Percentiles rank a stretch among this genome's conserved stretches.
Evolutionary conservation across 2,888 invertebrate species (phyloP).

Genomic region (Plagodis dolabraria): DNA sequence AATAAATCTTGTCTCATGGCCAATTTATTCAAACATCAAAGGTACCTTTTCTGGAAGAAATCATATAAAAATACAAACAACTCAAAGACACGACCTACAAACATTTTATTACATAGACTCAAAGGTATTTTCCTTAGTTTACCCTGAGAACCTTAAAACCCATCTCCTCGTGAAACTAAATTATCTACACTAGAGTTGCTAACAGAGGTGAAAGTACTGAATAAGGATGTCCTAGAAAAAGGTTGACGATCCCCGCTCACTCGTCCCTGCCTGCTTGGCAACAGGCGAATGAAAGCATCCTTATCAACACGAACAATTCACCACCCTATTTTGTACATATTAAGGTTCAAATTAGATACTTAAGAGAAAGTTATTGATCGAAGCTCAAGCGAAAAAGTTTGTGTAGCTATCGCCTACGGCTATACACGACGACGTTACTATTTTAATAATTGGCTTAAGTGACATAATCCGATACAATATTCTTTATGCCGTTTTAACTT

Average conservation of each 20-base stretch:
- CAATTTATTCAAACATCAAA: constrained; percentile 8
- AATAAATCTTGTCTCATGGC: not conserved
- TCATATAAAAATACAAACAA: not conserved
- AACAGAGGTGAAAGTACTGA: constrained; percentile 68
- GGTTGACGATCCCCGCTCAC: constrained; percentile 70
- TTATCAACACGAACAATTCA: constrained; percentile 32
- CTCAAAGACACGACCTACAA: constrained; percentile 6
- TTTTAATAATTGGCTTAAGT: constrained; percentile 67
- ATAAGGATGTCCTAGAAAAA: constrained; percentile 71
- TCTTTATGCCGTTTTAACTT: constrained; percentile 13
- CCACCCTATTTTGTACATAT: not conserved
- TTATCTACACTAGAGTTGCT: constrained; percentile 27
- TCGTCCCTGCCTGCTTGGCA: constrained; percentile 72
- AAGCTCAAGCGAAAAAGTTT: constrained; percentile 78
- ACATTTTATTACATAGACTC: constrained; percentile 10
- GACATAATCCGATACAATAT: constrained; percentile 34
- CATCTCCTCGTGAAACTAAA: constrained; percentile 25
- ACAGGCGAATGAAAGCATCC: constrained; percentile 74
- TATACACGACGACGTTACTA: constrained; percentile 57
- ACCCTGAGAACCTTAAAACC: constrained; percentile 13
- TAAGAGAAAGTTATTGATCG: constrained; percentile 71
- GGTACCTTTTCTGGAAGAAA: constrained; percentile 1
- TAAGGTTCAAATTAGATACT: constrained; percentile 40
- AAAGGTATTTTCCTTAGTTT: constrained; percentile 17
- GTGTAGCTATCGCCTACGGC: constrained; percentile 74